These are phyloP conservation scores for Notothenia coriiceps DNA, from an alignment of 2,113 vertebrate species.

Conservation along the genomic window DNA sequence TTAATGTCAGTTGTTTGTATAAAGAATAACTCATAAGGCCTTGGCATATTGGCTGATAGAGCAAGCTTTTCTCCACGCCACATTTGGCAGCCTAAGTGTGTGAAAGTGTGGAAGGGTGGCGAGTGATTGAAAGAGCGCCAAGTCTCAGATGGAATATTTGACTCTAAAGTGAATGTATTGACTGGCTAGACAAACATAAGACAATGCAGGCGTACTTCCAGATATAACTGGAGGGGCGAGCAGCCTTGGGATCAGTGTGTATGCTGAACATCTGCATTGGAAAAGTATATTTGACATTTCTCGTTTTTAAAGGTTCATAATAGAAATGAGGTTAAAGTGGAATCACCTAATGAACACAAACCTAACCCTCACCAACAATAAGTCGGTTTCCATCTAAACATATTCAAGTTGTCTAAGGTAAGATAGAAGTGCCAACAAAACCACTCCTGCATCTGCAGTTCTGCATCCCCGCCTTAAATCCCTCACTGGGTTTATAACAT, in stretches of 20 bases:
- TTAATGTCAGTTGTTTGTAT: conserved; percentile 79
- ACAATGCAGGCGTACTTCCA: neutral
- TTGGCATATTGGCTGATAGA: conserved; percentile 59
- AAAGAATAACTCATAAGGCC: conserved; percentile 72
- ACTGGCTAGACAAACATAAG: conserved; percentile 45
- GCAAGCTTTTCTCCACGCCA: conserved; percentile 19
- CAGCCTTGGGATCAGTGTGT: conserved; percentile 9
- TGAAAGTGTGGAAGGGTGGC: neutral
- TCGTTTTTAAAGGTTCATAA: neutral
- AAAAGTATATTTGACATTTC: neutral
- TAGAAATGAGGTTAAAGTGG: neutral
- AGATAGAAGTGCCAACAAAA: conserved; percentile 1
- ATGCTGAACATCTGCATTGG: neutral
- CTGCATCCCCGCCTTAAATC: neutral
- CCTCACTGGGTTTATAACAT: neutral
- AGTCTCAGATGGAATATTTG: conserved; percentile 38
- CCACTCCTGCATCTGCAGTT: neutral
- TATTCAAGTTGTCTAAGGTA: neutral
- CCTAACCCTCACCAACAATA: neutral
- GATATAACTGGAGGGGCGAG: neutral
- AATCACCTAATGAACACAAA: neutral
- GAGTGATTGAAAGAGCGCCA: conserved; percentile 5
- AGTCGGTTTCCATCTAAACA: neutral
- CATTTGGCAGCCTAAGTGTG: conserved; percentile 22
- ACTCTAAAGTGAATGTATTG: conserved; percentile 53